Base-by-base conservation (phyloP, 2,888 invertebrate species). In the Parnassius apollo region DNA sequence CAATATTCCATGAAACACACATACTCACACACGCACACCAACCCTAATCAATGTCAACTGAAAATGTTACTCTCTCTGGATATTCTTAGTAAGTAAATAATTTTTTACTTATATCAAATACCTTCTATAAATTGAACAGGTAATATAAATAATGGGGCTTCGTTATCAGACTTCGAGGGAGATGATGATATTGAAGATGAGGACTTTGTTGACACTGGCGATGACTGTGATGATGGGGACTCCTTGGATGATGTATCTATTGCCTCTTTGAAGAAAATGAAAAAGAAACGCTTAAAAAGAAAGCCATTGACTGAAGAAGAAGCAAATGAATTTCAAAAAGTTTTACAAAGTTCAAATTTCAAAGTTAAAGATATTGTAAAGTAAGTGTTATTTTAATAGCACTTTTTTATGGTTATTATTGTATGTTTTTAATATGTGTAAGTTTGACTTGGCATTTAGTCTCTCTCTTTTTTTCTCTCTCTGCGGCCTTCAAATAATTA, bases 321-420 rank as follows among this genome's bases (percentile, higher is more conserved):
- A 62, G 70, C 73, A 42, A 73, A 76, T 59, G 75, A 80, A 68
- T 80, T 87, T n/a, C 78, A 80, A 62, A 73, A 83, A 70, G 68
- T 86, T 66, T 72, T 86, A 8, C 83, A 80, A 67, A 82, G 80
- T 66, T 62, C 69, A 9, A 79, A 84, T 69, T 80, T 86, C 62
- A 86, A 86, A 79, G 80, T 86, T 8, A 88, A 83, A 69, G 90
- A 91, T 75, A 83, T 87, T 76, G 81, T 80, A 18, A 76, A 75
- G 71, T 73, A 66, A 69, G 71, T 71, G 42, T 57, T 18, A n/a
- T 49, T 49, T 49, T 49, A 55, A n/a, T 55, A n/a, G 35, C 13
- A 11, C 9, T 59, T 12, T 18, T 63, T 52, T 7, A 35, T 35
- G 35, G 35, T 1, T 35, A 4, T 35, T 35, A 35, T 35, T 35